Evolutionary conservation across 1,140 invertebrate genomes (phyloP), one percentile per base, ranked within the genome.

Genomic region (Drepana arcuata): DNA sequence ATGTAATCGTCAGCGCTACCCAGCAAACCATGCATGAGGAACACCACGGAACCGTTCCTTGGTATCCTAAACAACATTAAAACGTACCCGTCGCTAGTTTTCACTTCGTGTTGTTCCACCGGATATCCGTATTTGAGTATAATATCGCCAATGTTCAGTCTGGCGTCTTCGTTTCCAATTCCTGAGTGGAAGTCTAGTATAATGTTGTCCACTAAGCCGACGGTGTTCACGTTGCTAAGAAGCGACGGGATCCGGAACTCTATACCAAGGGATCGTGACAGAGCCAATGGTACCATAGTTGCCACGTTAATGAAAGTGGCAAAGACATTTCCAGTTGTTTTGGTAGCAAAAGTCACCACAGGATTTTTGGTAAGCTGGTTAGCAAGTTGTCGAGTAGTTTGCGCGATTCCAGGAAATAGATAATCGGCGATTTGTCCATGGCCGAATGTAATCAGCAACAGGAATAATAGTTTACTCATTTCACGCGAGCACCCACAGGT

Each of bases 11-110:
- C 85, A 2, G 90, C 88, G 37, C 86, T 88, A 1, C 84, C 84
- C 0, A 91, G 55, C 2, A 93, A 50, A 2, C 92, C 92, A 48
- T 93, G 92, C 66, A 92, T 88, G 1, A 93, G 70, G 23, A 88
- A 87, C 5, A 91, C 85, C 2, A 86, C 39, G 1, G 58, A 29
- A 3, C 59, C 58, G 2, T 55, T 41, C 1, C 41, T 44, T 0
- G 63, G 56, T 38, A 75, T 68, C 16, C 68, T 44, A 21, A 58
- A 60, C 45, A 75, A 21, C 1, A 24, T 36, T 15, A 75, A 34
- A 9, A 49, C 32, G 27, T 72, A 75, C 0, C 59, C 61, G 41
- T 72, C 71, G 12, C 65, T 50, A 2, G 71, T 72, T 4, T 32
- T 4, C 0, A 68, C 57, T 15, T 36, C 9, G 29, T 75, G 61